These are phyloP conservation scores for Malurus leucopterus DNA, from an alignment of 2,797 vertebrate species.

Conservation along the genomic window DNA sequence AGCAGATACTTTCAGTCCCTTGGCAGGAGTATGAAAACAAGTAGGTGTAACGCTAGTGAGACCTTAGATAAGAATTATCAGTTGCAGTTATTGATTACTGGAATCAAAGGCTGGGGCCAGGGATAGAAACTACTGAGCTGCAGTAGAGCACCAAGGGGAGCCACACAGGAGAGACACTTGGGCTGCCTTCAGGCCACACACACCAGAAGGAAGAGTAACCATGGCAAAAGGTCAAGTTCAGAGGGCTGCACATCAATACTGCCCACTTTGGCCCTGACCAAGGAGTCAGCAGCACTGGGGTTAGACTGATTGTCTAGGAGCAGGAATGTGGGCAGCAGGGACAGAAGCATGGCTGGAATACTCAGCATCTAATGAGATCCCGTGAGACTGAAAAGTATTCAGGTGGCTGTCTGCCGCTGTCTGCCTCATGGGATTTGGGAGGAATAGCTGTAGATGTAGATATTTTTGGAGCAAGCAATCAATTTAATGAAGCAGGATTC, in stretches of 20 bases:
- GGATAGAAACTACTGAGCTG: background rate
- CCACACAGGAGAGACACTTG: fast-evolving
- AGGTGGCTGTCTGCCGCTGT: background rate
- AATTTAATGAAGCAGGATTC: constrained; percentile 16
- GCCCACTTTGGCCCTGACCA: background rate
- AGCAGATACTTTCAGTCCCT: background rate
- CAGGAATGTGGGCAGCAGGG: background rate
- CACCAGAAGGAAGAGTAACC: background rate
- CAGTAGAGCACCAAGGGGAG: background rate
- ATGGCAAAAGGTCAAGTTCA: fast-evolving
- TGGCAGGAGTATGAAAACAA: background rate
- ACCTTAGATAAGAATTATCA: background rate
- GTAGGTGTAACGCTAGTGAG: background rate
- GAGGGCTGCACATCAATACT: background rate
- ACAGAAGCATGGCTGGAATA: background rate
- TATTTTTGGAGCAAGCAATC: constrained; percentile 25
- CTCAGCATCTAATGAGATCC: background rate
- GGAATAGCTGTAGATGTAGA: background rate
- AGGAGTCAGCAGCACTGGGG: background rate
- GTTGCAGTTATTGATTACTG: background rate
- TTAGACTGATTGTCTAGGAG: background rate
- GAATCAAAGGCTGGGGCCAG: background rate
- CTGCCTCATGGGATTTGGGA: background rate
- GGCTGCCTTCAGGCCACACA: background rate
- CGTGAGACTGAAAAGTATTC: background rate